Base-by-base conservation (phyloP, 2,888 invertebrate genomes). In the Xestia c-nigrum region DNA sequence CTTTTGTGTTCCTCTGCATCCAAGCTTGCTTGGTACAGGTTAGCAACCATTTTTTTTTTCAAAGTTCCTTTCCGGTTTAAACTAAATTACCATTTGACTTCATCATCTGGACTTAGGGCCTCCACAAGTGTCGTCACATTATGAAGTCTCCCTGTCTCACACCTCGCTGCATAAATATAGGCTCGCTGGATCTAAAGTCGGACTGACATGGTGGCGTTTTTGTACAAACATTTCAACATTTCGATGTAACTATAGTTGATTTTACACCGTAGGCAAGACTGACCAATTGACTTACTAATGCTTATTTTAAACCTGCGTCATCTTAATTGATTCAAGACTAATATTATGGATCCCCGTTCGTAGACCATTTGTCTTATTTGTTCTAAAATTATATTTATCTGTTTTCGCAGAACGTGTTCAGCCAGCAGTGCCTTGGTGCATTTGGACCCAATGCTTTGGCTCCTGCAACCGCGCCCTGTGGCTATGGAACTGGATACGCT, bases 11-110 rank as follows among this genome's bases (percentile, higher is more conserved):
- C 24, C 72, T 91, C 74, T 91, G 89, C 85, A 76, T 87, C 74
- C 91, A 91, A 80, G 90, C 88, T 81, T 90, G 88, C 84, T 84
- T 91, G 73, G 65, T 91, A 69, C 91, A 92, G 85, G 61, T 61
- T 38, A 78, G 59, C 38, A 3, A 14, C 6, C 6, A 57, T 24
- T 6, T 24, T 24, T 24, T 9, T 24, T 14, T 55, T n/a, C 12
- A 12, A 55, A n/a, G 3, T 0, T 1, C 14, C 14, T 57, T 24
- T 24, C 24, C 24, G 5, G 14, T 14, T 24, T 14, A 57, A n/a
- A 52, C 12, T 5, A 55, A 55, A 55, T 55, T 14, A 57, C 24
- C 57, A 14, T 57, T 43, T 43, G 9, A 40, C 43, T 10, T 40
- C 6, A 40, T 40, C 40, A 40, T 43, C 43, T 43, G 43, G 9